A percentile compares a stretch with the other conserved stretches of the same genome.
These are phyloP conservation scores for Maniola jurtina DNA, from an alignment of 1,140 invertebrate species.

Conservation along the genomic window DNA sequence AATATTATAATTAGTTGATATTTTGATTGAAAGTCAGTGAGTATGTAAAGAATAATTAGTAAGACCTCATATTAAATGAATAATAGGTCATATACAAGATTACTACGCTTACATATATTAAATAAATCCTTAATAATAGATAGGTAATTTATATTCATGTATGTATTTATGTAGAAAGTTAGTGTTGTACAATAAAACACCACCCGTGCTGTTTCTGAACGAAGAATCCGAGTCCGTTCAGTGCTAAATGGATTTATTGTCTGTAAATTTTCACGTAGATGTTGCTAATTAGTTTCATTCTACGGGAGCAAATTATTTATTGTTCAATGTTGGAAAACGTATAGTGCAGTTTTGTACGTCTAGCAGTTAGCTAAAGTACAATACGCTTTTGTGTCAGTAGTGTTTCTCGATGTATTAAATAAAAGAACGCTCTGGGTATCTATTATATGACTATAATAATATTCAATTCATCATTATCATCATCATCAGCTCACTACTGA, in stretches of 20 bases:
- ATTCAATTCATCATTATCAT: no score
- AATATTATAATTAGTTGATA: no score
- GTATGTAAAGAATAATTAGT: no score
- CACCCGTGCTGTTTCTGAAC: conserved; percentile 39
- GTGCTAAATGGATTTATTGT: conserved; percentile 58
- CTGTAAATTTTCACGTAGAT: conserved; percentile 48
- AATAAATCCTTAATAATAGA: neutral
- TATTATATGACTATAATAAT: no score
- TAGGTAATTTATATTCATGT: neutral
- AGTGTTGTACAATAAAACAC: conserved; percentile 44
- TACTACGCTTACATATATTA: neutral
- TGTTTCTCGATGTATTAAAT: no score
- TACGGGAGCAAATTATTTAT: conserved; percentile 44
- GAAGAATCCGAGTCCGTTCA: conserved; percentile 46
- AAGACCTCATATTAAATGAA: no score
- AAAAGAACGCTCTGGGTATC: no score
- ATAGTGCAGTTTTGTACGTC: conserved; percentile 3
- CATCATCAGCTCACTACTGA: no score
- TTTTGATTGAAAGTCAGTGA: no score
- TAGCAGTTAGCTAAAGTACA: neutral
- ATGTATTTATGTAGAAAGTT: conserved; percentile 37
- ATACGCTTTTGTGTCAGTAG: no score
- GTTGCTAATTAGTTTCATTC: conserved; percentile 56
- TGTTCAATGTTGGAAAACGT: conserved; percentile 48
- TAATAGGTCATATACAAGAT: no score